Evolutionary conservation across 2,888 invertebrate genomes (phyloP).

Genomic region (Junonia oenone): DNA sequence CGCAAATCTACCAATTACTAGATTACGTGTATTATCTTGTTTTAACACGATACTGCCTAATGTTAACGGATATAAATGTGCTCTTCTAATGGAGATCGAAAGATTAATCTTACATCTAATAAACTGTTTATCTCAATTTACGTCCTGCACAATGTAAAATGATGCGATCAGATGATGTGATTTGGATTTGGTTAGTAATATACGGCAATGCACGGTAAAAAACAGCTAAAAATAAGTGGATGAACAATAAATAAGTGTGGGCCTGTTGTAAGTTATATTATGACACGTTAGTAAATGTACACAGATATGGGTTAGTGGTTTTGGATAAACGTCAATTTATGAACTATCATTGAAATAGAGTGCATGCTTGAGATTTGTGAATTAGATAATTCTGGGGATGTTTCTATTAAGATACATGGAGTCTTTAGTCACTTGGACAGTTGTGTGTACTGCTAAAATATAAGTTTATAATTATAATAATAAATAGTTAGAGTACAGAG

Average conservation of each 20-base stretch:
- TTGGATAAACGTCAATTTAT: not conserved
- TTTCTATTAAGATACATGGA: too few relatives aligned
- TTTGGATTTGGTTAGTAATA: not conserved
- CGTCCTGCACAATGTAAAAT: too few relatives aligned
- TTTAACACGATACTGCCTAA: constrained; percentile 72
- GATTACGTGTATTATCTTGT: constrained; percentile 52
- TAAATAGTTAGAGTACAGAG: too few relatives aligned
- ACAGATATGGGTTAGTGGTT: not conserved
- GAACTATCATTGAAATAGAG: not conserved
- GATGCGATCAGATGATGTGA: not conserved
- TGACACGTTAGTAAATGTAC: not conserved
- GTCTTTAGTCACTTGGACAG: too few relatives aligned
- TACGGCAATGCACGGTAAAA: too few relatives aligned
- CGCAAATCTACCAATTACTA: constrained; percentile 59
- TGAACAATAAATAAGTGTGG: too few relatives aligned
- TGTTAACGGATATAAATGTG: constrained; percentile 50
- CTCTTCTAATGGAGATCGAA: constrained; percentile 31
- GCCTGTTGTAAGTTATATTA: not conserved
- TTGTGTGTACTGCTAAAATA: not conserved
- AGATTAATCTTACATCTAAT: not conserved
- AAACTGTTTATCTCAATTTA: not conserved
- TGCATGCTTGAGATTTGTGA: not conserved
- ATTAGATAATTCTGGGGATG: too few relatives aligned
- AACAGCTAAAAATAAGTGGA: too few relatives aligned
- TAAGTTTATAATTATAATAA: too few relatives aligned